Evolutionary conservation across 1,140 invertebrate genomes (phyloP).

Genomic region (Drosophila busckii): DNA sequence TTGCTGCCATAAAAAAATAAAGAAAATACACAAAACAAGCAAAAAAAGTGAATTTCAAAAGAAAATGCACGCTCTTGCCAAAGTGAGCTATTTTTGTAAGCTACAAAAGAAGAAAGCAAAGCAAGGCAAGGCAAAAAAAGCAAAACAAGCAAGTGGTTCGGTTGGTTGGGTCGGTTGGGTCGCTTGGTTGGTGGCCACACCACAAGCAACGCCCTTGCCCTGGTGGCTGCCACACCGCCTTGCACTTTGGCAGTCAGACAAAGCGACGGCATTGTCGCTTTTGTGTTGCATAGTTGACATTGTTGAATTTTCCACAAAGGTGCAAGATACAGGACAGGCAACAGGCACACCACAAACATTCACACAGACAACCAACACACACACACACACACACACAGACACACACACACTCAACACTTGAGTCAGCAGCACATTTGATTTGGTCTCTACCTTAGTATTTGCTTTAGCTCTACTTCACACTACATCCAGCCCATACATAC

Average conservation of each 20-base stretch:
- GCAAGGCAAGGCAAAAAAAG: background rate
- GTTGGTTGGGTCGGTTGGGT: no score
- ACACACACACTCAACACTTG: constrained; percentile 5
- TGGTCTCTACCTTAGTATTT: constrained; percentile 65
- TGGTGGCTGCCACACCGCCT: background rate
- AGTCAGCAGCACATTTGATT: constrained; percentile 64
- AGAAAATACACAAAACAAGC: constrained; percentile 15
- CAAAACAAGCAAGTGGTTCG: no score
- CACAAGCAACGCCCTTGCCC: background rate
- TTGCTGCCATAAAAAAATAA: constrained; percentile 35
- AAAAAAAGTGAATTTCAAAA: constrained; percentile 15
- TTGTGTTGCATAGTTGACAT: constrained; percentile 76
- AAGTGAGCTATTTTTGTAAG: constrained; percentile 48
- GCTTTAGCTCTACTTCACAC: constrained; percentile 36
- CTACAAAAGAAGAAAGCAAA: constrained; percentile 6
- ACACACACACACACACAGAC: constrained; percentile 12
- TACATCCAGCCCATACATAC: no score
- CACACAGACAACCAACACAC: constrained; percentile 32
- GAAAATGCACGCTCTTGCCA: constrained; percentile 19
- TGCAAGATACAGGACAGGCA: constrained; percentile 41
- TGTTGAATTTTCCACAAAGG: constrained; percentile 73
- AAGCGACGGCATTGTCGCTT: constrained; percentile 72
- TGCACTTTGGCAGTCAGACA: constrained; percentile 48
- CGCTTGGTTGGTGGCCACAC: no score
- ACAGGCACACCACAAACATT: constrained; percentile 16